Percentiles rank a stretch among this genome's conserved stretches.
These are phyloP conservation scores for Hyla sarda DNA, from an alignment of 2,113 vertebrate genomes.

Conservation along the genomic window DNA sequence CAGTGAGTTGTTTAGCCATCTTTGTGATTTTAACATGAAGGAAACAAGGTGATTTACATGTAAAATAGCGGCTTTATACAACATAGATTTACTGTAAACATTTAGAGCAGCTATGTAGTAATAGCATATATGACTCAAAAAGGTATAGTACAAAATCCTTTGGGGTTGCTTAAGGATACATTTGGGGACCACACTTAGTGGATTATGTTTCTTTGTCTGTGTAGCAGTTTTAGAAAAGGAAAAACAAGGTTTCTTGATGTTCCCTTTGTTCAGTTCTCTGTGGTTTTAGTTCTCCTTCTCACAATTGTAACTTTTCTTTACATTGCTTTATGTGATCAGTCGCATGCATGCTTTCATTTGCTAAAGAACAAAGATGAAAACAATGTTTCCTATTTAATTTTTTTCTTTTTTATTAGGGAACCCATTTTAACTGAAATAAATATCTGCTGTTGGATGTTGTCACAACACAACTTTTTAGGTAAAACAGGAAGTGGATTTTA, in stretches of 20 bases:
- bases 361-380: background rate
- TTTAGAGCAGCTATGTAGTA: too few relatives aligned
- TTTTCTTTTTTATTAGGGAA: background rate
- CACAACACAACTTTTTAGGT: too few relatives aligned
- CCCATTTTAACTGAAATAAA: background rate
- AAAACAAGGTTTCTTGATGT: background rate
- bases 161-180: conserved; percentile 21
- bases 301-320: background rate
- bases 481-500: too few relatives aligned
- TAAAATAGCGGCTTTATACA: too few relatives aligned
- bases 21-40: too few relatives aligned
- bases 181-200: background rate
- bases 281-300: conserved; percentile 15
- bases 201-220: background rate
- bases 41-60: too few relatives aligned
- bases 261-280: conserved; percentile 20
- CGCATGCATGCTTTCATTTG: background rate
- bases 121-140: background rate
- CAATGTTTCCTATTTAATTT: background rate
- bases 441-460: too few relatives aligned
- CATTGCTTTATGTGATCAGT: too few relatives aligned
- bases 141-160: background rate
- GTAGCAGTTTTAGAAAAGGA: background rate
- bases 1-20: too few relatives aligned
- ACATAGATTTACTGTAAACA: too few relatives aligned